A percentile compares a stretch with the other conserved stretches of the same genome.
Conservation (phyloP, 2,113 vertebrate species). For the Psilopogon haemacephalus region DNA sequence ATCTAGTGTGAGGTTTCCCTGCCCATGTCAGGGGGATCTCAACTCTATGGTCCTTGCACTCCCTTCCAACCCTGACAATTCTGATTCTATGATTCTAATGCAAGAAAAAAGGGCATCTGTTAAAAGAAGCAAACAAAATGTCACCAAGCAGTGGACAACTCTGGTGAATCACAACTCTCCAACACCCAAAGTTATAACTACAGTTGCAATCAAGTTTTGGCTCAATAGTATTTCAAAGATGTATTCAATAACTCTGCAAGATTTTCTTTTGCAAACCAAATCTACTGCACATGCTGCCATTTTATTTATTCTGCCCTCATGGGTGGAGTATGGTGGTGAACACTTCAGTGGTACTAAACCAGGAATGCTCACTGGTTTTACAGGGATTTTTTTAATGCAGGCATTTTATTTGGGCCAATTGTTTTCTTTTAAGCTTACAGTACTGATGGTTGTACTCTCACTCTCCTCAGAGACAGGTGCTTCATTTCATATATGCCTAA, state of each 20-base stretch:
- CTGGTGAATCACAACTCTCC: not conserved
- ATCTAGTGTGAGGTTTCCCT: too few species aligned
- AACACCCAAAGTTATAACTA: not conserved
- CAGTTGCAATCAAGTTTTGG: not conserved
- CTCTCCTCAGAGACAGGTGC: not conserved
- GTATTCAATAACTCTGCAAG: not conserved
- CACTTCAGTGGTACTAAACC: not conserved
- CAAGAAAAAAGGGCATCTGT: not conserved
- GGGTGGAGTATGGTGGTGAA: not conserved
- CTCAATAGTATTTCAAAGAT: not conserved
- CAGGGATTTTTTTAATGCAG: not conserved
- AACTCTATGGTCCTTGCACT: too few species aligned
- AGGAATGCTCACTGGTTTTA: not conserved
- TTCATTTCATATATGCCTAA: slow-evolving; percentile 30
- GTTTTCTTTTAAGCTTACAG: not conserved
- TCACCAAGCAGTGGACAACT: not conserved
- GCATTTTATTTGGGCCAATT: not conserved
- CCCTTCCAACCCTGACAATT: too few species aligned
- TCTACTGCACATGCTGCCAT: not conserved
- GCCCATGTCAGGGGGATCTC: too few species aligned
- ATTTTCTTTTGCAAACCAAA: not conserved
- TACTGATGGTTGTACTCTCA: not conserved
- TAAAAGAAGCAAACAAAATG: not conserved
- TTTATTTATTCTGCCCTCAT: not conserved
- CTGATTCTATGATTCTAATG: not conserved